These are phyloP conservation scores for Drosophila pseudoananassae DNA, from an alignment of 1,140 invertebrate species.

Conservation along the genomic window DNA sequence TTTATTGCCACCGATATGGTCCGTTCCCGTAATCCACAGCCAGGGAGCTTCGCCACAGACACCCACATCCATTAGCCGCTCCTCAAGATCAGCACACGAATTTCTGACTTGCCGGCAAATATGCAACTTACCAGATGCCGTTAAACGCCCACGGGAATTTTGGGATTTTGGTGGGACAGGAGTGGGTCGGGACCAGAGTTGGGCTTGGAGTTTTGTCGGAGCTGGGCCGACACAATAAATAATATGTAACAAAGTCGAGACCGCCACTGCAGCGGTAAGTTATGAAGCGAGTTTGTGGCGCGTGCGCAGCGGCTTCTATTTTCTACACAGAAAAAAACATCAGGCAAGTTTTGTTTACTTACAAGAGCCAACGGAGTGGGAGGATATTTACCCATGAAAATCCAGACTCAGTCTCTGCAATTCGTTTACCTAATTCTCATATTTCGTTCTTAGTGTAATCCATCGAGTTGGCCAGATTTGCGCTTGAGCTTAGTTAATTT, in stretches of 20 bases:
- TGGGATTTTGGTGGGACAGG: conserved; percentile 20
- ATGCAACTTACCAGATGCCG: conserved; percentile 67
- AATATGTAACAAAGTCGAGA: conserved; percentile 80
- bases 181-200: neutral
- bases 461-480: conserved; percentile 17
- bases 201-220: conserved; percentile 7
- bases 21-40: conserved; percentile 46
- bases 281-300: conserved; percentile 69
- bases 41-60: conserved; percentile 49
- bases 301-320: conserved; percentile 58
- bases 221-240: conserved; percentile 68
- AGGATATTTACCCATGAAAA: no score
- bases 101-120: conserved; percentile 68
- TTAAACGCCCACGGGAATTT: conserved; percentile 70
- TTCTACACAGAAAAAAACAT: conserved; percentile 4
- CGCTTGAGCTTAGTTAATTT: conserved; percentile 66
- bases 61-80: conserved; percentile 63
- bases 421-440: no score
- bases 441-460: neutral
- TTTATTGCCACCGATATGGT: conserved; percentile 60
- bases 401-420: no score
- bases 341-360: no score
- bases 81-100: conserved; percentile 54
- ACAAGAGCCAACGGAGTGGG: no score
- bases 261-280: conserved; percentile 59